phyloP scores from a whole-genome alignment of 2,113 vertebrate species.

The Paramormyrops kingsleyae region DNA sequence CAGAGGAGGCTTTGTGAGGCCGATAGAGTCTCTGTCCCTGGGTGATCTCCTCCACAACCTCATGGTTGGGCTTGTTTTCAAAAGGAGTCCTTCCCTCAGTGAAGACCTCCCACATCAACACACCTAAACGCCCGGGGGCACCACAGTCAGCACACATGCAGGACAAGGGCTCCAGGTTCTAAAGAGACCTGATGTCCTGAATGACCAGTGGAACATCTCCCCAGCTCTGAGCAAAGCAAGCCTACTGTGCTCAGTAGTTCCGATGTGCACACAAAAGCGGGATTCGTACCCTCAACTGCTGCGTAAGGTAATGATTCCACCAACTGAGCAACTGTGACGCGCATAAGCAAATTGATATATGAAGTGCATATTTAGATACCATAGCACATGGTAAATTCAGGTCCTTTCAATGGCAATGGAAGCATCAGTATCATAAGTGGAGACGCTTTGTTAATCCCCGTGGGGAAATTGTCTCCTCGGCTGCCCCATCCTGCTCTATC shows the following conservation, averaged over 20 bases:
- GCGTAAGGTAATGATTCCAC: not conserved
- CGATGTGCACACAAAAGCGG: not conserved
- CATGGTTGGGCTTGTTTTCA: slow-evolving; percentile 66
- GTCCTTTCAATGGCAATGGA: not conserved
- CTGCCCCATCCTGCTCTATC: not conserved
- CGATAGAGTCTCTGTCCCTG: slow-evolving; percentile 71
- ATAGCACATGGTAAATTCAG: not conserved
- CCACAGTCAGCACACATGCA: not conserved
- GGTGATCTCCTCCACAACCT: slow-evolving; percentile 74
- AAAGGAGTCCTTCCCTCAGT: slow-evolving; percentile 78
- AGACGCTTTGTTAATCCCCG: not conserved
- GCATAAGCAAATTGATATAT: not conserved
- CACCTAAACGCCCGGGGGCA: slow-evolving; percentile 56
- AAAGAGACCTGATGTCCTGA: not conserved
- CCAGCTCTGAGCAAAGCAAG: not conserved
- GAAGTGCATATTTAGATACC: not conserved
- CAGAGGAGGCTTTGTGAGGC: slow-evolving; percentile 60
- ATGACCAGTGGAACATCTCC: not conserved
- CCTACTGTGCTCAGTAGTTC: not conserved
- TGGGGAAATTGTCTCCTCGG: not conserved
- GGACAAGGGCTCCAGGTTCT: not conserved
- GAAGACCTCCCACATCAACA: slow-evolving; percentile 86
- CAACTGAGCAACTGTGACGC: not conserved
- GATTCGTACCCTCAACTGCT: not conserved
- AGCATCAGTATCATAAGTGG: not conserved